Conservation (phyloP, 2,113 vertebrate species). For the Gallinago paraguaiae region DNA sequence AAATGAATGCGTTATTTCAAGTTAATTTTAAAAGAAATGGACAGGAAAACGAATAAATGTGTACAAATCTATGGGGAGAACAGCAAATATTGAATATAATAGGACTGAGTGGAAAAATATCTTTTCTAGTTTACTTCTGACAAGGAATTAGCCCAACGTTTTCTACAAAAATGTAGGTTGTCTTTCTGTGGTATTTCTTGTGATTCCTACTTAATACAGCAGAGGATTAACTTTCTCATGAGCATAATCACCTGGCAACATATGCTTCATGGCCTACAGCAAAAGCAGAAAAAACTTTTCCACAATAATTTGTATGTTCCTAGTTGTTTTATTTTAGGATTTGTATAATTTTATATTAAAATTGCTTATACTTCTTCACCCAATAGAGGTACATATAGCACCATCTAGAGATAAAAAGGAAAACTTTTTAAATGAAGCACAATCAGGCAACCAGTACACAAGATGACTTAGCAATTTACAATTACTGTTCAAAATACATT, state of each 20-base stretch:
- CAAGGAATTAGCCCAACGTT: neutral
- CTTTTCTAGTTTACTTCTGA: neutral
- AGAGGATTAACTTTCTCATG: neutral
- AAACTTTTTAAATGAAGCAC: neutral
- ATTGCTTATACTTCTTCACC: neutral
- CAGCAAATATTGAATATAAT: neutral
- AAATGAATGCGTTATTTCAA: neutral
- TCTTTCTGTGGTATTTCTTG: neutral
- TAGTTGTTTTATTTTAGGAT: neutral
- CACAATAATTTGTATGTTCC: neutral
- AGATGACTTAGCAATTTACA: conserved; percentile 51
- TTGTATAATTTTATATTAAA: conserved; percentile 1
- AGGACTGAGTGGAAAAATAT: neutral
- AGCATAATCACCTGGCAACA: conserved; percentile 22
- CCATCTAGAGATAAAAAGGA: conserved; percentile 77
- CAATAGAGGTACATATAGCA: conserved; percentile 71
- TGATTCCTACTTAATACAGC: neutral
- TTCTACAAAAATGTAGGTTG: neutral
- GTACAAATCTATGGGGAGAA: neutral
- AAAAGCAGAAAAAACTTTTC: neutral
- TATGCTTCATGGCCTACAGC: neutral
- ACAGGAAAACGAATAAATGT: neutral
- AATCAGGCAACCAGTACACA: neutral
- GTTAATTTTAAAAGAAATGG: neutral
- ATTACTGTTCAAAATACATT: conserved; percentile 42